phyloP scores from a whole-genome alignment of 2,113 vertebrate genomes.

The Nanorana parkeri region DNA sequence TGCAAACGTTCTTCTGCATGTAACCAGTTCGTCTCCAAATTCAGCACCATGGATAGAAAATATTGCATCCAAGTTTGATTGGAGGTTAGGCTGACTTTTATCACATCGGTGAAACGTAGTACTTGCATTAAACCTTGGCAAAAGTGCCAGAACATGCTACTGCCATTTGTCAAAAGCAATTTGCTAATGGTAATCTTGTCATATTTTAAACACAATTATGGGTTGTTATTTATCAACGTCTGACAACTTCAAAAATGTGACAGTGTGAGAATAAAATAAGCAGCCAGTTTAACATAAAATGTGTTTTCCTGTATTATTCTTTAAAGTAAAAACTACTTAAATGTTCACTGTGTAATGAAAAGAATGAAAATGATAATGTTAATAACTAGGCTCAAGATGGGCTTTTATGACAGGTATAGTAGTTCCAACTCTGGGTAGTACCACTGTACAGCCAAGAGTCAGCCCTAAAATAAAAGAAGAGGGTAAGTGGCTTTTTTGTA shows the following conservation, averaged over 20 bases:
- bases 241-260: slow-evolving; percentile 43
- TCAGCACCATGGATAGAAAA: slow-evolving; percentile 19
- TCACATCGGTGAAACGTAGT: not conserved
- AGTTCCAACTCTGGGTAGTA: too few relatives aligned
- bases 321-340: not conserved
- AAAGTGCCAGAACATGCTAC: slow-evolving; percentile 26
- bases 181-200: slow-evolving; percentile 53
- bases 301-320: not conserved
- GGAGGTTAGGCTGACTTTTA: slow-evolving; percentile 22
- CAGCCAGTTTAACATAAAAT: slow-evolving; percentile 28
- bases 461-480: too few relatives aligned
- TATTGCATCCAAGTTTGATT: not conserved
- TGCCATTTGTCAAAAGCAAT: slow-evolving; percentile 49
- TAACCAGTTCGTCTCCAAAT: slow-evolving; percentile 17
- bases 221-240: slow-evolving; percentile 42
- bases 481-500: too few relatives aligned
- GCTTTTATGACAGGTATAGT: too few relatives aligned
- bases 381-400: too few relatives aligned
- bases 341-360: too few relatives aligned
- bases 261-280: slow-evolving; percentile 26
- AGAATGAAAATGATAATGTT: too few relatives aligned
- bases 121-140: slow-evolving; percentile 43
- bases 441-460: too few relatives aligned
- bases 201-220: slow-evolving; percentile 54
- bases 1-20: not conserved